Evolutionary conservation across 2,797 vertebrate species (phyloP).

Genomic region (Aythya fuligula): DNA sequence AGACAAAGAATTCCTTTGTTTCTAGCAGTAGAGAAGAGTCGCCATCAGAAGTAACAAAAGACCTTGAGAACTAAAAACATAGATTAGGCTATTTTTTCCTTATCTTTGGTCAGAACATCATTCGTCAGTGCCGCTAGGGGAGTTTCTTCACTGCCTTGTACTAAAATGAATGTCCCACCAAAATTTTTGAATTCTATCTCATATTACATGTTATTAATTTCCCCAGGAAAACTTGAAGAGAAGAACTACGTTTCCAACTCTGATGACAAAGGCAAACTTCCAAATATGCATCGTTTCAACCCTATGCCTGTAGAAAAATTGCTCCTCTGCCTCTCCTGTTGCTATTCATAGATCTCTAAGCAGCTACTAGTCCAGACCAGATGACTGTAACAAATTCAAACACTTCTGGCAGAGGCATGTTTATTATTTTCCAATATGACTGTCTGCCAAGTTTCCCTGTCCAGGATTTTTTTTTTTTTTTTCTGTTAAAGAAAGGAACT

Average conservation of each 20-base stretch:
- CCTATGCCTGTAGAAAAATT: not conserved
- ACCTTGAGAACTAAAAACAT: not conserved
- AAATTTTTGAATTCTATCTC: not conserved
- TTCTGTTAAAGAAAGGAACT: not conserved
- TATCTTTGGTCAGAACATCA: not conserved
- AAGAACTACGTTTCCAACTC: not conserved
- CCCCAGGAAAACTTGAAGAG: not conserved
- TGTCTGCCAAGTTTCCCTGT: constrained; percentile 43
- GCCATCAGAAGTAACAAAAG: not conserved
- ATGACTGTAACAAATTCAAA: constrained; percentile 64
- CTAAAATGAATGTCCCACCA: not conserved
- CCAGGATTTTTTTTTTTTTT: not conserved
- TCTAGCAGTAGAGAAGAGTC: not conserved
- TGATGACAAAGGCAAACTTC: constrained; percentile 21
- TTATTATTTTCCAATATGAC: constrained; percentile 64
- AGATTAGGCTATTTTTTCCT: not conserved
- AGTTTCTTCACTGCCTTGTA: not conserved
- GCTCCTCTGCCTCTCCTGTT: constrained; percentile 37
- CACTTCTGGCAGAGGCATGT: constrained; percentile 45
- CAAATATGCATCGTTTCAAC: constrained; percentile 30
- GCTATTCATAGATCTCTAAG: constrained; percentile 57
- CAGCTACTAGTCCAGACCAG: constrained; percentile 60
- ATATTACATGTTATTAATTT: not conserved
- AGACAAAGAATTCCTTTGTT: not conserved
- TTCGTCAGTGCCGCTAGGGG: not conserved